phyloP scores from a whole-genome alignment of 1,140 invertebrate species.

The Drosophila seguyi region DNA sequence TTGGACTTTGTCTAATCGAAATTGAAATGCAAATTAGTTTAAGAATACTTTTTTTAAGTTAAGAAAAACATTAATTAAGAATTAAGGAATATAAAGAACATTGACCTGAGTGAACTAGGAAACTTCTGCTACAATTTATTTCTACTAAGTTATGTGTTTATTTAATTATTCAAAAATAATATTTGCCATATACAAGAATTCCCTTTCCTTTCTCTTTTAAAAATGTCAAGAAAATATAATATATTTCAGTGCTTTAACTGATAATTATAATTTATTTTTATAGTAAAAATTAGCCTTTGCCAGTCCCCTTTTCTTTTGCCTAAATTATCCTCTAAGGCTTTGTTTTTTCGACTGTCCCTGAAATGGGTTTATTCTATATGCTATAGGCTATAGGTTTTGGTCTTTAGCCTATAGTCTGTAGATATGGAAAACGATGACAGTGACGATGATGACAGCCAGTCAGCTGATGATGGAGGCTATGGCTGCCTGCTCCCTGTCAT shows the following conservation, averaged over 20 bases:
- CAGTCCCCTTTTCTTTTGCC: too few relatives aligned
- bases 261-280: neutral
- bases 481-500: constrained; percentile 54
- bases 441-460: constrained; percentile 12
- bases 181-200: too few relatives aligned
- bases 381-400: neutral
- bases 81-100: neutral
- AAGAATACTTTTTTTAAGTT: neutral
- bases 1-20: constrained; percentile 24
- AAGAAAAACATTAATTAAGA: constrained; percentile 6
- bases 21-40: constrained; percentile 26
- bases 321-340: neutral
- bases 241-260: constrained; percentile 42
- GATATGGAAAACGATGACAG: constrained; percentile 10
- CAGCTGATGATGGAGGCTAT: neutral
- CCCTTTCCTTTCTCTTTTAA: too few relatives aligned
- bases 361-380: constrained; percentile 40
- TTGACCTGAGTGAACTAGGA: neutral
- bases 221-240: too few relatives aligned
- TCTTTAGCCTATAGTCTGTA: constrained; percentile 2
- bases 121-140: neutral
- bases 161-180: too few relatives aligned
- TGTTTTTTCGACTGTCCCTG: constrained; percentile 54
- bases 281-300: neutral
- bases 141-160: neutral